Base-by-base conservation (phyloP, 2,113 vertebrate species). In the Semnopithecus entellus region DNA sequence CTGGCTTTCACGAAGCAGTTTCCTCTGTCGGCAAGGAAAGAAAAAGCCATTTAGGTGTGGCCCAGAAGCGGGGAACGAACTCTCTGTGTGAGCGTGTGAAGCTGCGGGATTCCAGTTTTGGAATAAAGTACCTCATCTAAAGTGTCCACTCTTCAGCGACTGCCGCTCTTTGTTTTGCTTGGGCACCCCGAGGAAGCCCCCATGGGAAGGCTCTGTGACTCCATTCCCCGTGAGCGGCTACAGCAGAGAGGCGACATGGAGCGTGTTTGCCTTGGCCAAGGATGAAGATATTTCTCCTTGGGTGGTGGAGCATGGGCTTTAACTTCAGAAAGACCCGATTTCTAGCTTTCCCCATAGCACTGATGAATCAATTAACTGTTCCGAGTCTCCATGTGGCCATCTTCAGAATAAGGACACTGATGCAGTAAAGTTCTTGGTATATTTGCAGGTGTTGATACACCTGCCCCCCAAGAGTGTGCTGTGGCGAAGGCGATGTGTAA, bases 121-220 rank as follows among this genome's bases (percentile, higher is more conserved):
- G 52, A 23, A 25, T 30, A 5, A 66, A 70, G 22, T 0, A 0
- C 0, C 1, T 35, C 9, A 18, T 23, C 59, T 27, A 6, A 3
- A 6, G 2, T 0, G 1, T 13, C 7, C 1, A 2, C 2, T 0
- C 0, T 2, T 14, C 23, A 2, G 43, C 0, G 0, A 45, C 59
- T 20, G 23, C 75, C 3, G 16, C 32, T 18, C 23, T 45, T 35
- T 3, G 0, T 35, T 18, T 66, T 3, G 10, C 25, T 30, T 0
- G 0, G 32, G 23, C 8, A 4, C 79, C 81, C 48, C 27, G 0
- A 1, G 81, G 52, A 76, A 32, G 23, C 55, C 59, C 18, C 6
- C 2, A 0, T 6, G 5, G 25, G 35, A 72, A 23, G 72, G 17
- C 82, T 22, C 0, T 59, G 8, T 32, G 83, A 20, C 55, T 27